Base-by-base conservation (phyloP, 2,113 vertebrate species). In the Cheirogaleus medius region DNA sequence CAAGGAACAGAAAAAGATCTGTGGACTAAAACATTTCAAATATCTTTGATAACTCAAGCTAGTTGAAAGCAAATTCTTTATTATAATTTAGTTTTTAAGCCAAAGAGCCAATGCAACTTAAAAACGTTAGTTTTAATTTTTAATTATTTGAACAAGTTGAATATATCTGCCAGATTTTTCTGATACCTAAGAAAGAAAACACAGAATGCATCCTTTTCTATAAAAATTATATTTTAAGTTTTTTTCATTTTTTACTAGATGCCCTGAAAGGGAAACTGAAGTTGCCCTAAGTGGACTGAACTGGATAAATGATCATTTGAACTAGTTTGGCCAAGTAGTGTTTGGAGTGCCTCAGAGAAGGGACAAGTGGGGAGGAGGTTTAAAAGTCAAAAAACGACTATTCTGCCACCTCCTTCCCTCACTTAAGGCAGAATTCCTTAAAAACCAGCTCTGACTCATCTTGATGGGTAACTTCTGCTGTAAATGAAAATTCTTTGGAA, bases 21-120 rank as follows among this genome's bases (percentile, higher is more conserved):
- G 25, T 37, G 21, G 34, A 85, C n/a, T 90, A 68, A 87, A 87
- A 92, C n/a, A 66, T 63, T 47, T 29, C 66, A 64, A 87, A 9
- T 54, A 93, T 85, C 81, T 93, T 23, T 84, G 39, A 93, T 69
- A 81, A 87, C 44, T 92, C 81, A 64, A 96, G 25, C 74, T 80
- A 87, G 34, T 69, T 15, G 63, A 37, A 13, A 77, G 63, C 23
- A 81, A 66, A 78, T 58, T 92, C 71, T 90, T 63, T 25, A 49
- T 37, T 73, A 85, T 32, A 82, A 78, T 69, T 39, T 49, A 91
- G 81, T 81, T 86, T 86, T 82, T 86, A 94, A 73, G 71, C 49
- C n/a, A 11, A 32, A 93, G 10, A 77, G 42, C 18, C 4, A 23
- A 25, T 27, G 34, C n/a, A 87, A 92, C 44, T 68, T 83, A 66